Evolutionary conservation across 23 tunicate genomes (phyloP), one percentile per base, ranked within the genome.

Genomic region (Trididemnum clinides): DNA sequence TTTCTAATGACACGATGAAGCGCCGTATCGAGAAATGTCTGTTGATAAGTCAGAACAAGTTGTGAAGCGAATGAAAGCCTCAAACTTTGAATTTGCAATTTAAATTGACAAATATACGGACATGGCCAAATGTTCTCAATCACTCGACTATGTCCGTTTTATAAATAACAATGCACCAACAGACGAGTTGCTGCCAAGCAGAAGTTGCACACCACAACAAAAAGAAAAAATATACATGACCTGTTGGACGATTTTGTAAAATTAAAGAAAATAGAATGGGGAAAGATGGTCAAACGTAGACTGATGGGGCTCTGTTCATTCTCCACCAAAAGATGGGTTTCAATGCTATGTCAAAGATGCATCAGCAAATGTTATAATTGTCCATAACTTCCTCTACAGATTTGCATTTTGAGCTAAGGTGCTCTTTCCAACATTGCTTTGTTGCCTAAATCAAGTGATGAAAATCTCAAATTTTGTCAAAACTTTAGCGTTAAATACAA

Each of bases 401-500:
- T 36, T 36, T 18, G 28, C 23, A n/a, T 34, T 75, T 38, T 36
- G 22, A 5, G 63, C 63, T 12, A 36, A 35, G 28, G 26, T 37
- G 64, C 82, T 77, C 15, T 31, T 64, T 77, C 33, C 82, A 22
- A 50, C 18, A 2, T 2, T 77, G 64, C 50, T 50, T 1, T 1
- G 2, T 1, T 49, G 64, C 2, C 23, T 77, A 32, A 38, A 77
- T n/a, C 1, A 33, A 22, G 82, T 77, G 49, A 33, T 77, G 1
- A 50, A 6, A 28, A 50, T 77, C 0, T 50, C 50, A 2, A 77
- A 77, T 50, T 39, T 77, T 77, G 64, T 77, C 1, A 77, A 77
- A 77, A 34, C 82, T 32, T 44, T 33, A 10, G 64, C 82, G 25
- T 6, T 49, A 2, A 77, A 44, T 77, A 57, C 84, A 57, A 39